Conservation (phyloP, 2,797 vertebrate genomes). For the Erithacus rubecula region DNA sequence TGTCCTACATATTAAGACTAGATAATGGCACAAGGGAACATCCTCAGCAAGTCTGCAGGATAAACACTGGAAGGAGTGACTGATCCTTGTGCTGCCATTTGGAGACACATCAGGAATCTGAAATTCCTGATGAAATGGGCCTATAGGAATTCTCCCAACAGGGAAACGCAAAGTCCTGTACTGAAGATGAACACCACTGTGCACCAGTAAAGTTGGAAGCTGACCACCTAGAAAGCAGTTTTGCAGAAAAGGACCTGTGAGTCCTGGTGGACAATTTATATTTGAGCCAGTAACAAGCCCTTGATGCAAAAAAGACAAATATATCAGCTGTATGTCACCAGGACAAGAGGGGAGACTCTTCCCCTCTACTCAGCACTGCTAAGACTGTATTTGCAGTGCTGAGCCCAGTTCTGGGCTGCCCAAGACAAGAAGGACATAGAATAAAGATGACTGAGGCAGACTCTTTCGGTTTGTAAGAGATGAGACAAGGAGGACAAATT, state of each 20-base stretch:
- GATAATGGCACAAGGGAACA: not conserved
- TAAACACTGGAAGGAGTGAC: not conserved
- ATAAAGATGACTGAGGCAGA: not conserved
- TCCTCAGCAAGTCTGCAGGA: not conserved
- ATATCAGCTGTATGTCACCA: not conserved
- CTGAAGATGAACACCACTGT: fast-evolving
- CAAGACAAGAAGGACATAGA: not conserved
- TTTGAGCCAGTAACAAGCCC: not conserved
- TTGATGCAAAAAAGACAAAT: not conserved
- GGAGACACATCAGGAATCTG: not conserved
- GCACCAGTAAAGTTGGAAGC: not conserved
- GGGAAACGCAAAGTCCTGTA: not conserved
- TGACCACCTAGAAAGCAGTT: not conserved
- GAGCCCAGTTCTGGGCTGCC: not conserved
- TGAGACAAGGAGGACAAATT: not conserved
- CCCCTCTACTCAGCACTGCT: not conserved
- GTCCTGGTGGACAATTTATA: not conserved
- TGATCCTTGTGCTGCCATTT: not conserved
- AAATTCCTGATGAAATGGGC: not conserved
- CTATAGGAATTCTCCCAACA: not conserved
- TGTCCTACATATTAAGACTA: not conserved
- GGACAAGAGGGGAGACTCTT: not conserved
- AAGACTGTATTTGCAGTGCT: not conserved
- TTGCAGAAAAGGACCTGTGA: not conserved
- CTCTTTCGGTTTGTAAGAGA: not conserved